phyloP scores from a whole-genome alignment of 2,888 invertebrate species.

The Eustalomyia histrio region DNA sequence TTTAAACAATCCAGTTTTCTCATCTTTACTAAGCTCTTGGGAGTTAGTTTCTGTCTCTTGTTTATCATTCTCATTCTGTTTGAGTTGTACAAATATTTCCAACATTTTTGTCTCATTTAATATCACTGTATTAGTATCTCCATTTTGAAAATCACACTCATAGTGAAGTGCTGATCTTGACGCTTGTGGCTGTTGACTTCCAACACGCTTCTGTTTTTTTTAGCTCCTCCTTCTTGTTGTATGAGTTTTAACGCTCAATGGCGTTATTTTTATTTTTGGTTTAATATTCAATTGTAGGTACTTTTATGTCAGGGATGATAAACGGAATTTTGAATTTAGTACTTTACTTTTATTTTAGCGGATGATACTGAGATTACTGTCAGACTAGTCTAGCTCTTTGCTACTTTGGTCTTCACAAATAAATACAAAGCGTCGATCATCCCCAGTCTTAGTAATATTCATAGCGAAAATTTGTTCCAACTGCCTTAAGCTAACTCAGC shows the following conservation, averaged over 20 bases:
- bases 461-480: too few species aligned
- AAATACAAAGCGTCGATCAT: too few species aligned
- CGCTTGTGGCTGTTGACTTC: slow-evolving; percentile 71
- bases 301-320: neutral
- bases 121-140: slow-evolving; percentile 67
- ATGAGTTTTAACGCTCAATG: slow-evolving; percentile 61
- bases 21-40: neutral
- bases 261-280: slow-evolving; percentile 46
- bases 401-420: too few species aligned
- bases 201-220: slow-evolving; percentile 66
- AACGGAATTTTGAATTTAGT: neutral
- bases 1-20: neutral
- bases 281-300: neutral
- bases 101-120: too few species aligned
- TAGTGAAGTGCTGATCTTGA: slow-evolving; percentile 69
- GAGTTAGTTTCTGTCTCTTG: slow-evolving; percentile 4
- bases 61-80: slow-evolving; percentile 12
- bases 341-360: neutral
- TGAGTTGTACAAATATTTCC: too few species aligned
- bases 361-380: too few species aligned
- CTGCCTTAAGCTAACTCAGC: too few species aligned
- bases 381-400: too few species aligned
- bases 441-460: too few species aligned
- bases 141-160: slow-evolving; percentile 76
- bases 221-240: slow-evolving; percentile 68